A percentile compares a stretch with the other conserved stretches of the same genome.
These are phyloP conservation scores for Megaleporinus macrocephalus DNA, from an alignment of 2,113 vertebrate species.

Conservation along the genomic window DNA sequence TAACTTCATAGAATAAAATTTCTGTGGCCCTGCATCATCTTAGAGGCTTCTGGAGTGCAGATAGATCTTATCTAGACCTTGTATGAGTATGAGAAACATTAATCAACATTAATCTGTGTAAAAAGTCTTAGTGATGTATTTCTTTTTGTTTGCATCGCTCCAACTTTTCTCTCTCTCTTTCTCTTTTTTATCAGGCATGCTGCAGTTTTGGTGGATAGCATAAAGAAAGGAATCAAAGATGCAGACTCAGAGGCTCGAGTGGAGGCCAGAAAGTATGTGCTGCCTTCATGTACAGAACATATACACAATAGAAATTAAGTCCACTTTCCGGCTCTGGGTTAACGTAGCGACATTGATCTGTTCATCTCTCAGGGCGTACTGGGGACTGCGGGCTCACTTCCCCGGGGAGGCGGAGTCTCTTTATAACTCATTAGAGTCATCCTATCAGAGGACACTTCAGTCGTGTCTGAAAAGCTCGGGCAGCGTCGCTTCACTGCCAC, in stretches of 20 bases:
- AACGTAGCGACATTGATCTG: background rate
- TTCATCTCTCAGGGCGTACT: slow-evolving; percentile 83
- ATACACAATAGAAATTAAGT: background rate
- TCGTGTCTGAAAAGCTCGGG: slow-evolving; percentile 90
- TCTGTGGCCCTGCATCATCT: background rate
- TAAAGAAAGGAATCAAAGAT: slow-evolving; percentile 96
- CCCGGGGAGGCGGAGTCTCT: slow-evolving; percentile 88
- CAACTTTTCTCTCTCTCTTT: background rate
- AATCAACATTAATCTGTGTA: background rate
- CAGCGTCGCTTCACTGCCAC: slow-evolving; percentile 93
- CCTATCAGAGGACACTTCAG: slow-evolving; percentile 94
- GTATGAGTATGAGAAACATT: background rate
- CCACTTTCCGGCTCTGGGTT: slow-evolving; percentile 21
- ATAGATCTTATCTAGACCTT: background rate
- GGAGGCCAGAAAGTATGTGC: slow-evolving; percentile 93
- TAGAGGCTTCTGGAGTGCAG: background rate
- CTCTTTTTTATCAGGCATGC: slow-evolving; percentile 81
- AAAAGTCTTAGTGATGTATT: background rate
- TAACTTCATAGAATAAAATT: background rate
- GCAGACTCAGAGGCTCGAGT: slow-evolving; percentile 95
- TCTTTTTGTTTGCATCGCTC: background rate
- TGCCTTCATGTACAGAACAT: background rate
- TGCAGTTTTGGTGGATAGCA: slow-evolving; percentile 93
- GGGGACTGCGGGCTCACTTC: slow-evolving; percentile 94
- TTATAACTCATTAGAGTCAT: slow-evolving; percentile 91